phyloP scores from a whole-genome alignment of 1,140 invertebrate genomes.

The Hylyphantes graminicola region DNA sequence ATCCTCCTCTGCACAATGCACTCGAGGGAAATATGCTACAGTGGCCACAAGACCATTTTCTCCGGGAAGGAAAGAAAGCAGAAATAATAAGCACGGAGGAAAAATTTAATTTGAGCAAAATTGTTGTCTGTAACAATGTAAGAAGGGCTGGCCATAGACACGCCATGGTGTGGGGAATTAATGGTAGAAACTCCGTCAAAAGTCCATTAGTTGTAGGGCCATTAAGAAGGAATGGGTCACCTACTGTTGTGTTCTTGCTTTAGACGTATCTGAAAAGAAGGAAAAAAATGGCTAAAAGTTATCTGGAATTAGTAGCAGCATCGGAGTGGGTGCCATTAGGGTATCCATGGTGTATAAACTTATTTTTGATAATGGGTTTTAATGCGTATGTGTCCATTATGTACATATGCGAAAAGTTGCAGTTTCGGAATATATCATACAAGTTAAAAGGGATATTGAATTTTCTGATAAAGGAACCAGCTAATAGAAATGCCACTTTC shows the following conservation, averaged over 20 bases:
- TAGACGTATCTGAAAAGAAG: conserved; percentile 39
- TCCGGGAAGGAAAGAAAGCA: conserved; percentile 12
- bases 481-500: no score
- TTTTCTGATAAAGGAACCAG: no score
- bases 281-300: neutral
- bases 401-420: no score
- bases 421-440: no score
- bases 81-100: conserved; percentile 13
- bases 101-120: conserved; percentile 52
- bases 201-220: conserved; percentile 46
- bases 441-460: no score
- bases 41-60: neutral
- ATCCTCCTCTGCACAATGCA: conserved; percentile 8
- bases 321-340: conserved; percentile 24
- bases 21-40: conserved; percentile 35
- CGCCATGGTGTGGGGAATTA: conserved; percentile 27
- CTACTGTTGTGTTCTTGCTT: conserved; percentile 18
- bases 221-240: conserved; percentile 44
- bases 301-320: conserved; percentile 1
- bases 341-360: no score
- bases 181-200: conserved; percentile 52
- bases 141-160: conserved; percentile 21
- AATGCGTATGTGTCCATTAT: no score
- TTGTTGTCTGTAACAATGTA: conserved; percentile 52
- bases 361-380: no score